Evolutionary conservation across 1,140 invertebrate species (phyloP).

Genomic region (Lucilia cuprina): DNA sequence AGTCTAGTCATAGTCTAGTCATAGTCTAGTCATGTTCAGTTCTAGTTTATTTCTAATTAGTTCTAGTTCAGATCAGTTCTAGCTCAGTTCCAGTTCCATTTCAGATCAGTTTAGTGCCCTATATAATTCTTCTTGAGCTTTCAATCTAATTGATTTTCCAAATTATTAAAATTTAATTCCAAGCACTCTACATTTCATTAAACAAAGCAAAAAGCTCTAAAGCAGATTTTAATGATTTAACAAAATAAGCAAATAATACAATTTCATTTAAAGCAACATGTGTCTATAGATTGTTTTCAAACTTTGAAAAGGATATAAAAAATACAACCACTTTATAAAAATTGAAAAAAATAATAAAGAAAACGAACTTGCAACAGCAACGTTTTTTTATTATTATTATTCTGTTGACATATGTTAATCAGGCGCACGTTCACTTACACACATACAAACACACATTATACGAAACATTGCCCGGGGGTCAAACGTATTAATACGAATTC

Average conservation of each 20-base stretch:
- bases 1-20: too few species aligned
- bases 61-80: too few species aligned
- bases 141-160: too few species aligned
- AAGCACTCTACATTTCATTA: too few species aligned
- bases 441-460: not conserved
- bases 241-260: not conserved
- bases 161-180: too few species aligned
- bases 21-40: too few species aligned
- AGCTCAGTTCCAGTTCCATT: too few species aligned
- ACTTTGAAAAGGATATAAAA: not conserved
- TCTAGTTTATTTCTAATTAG: too few species aligned
- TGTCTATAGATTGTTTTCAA: not conserved
- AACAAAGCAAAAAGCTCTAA: not conserved
- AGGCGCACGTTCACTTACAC: constrained; percentile 52
- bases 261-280: not conserved
- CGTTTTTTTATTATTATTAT: constrained; percentile 44
- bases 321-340: not conserved
- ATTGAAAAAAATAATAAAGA: not conserved
- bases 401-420: constrained; percentile 63
- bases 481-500: constrained; percentile 62
- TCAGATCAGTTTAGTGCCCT: too few species aligned
- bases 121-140: too few species aligned
- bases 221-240: not conserved
- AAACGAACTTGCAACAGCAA: not conserved
- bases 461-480: constrained; percentile 46